Evolutionary conservation across 2,888 invertebrate genomes (phyloP).

Genomic region (Leucania comma): DNA sequence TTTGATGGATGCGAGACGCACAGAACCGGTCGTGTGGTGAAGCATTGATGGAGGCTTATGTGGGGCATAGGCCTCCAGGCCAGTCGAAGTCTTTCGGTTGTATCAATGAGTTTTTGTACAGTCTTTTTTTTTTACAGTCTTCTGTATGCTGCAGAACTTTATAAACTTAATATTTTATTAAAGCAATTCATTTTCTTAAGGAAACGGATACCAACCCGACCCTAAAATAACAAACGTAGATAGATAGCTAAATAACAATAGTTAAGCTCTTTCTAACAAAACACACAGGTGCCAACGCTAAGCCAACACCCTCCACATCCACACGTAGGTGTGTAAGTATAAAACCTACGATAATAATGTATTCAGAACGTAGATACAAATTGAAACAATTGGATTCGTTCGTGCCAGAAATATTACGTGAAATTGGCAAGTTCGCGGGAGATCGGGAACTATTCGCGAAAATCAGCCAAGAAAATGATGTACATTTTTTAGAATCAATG

Average conservation of each 20-base stretch:
- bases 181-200: neutral
- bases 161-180: neutral
- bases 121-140: no score
- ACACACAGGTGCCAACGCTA: constrained; percentile 32
- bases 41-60: no score
- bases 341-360: constrained; percentile 65
- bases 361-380: constrained; percentile 65
- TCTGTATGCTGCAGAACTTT: neutral
- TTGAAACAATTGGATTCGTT: constrained; percentile 67
- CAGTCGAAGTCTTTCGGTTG: no score
- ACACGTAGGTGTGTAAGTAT: constrained; percentile 1
- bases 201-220: neutral
- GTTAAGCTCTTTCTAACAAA: constrained; percentile 32
- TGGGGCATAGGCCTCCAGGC: no score
- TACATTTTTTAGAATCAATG: constrained; percentile 17
- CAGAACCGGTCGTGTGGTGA: no score
- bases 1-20: no score
- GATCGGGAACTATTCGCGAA: constrained; percentile 32
- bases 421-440: constrained; percentile 48
- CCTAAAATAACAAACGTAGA: neutral
- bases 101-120: neutral
- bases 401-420: constrained; percentile 63
- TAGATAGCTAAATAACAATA: constrained; percentile 5
- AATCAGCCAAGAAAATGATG: constrained; percentile 29
- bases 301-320: constrained; percentile 13